These are phyloP conservation scores for Diabrotica balteata DNA, from an alignment of 2,888 invertebrate species.

Conservation along the genomic window DNA sequence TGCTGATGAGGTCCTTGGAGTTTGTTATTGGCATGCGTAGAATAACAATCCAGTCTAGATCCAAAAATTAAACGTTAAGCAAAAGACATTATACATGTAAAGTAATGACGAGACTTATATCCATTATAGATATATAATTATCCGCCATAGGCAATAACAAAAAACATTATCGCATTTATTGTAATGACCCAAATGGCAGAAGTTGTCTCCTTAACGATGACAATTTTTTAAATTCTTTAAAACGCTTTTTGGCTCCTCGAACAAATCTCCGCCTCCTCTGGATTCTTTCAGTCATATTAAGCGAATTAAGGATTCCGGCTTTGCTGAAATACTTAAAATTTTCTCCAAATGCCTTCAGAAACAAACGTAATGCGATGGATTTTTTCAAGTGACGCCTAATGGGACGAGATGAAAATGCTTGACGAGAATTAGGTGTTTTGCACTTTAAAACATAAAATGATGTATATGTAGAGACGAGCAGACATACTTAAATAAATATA, in stretches of 20 bases:
- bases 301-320: slow-evolving; percentile 47
- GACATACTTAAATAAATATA: no score
- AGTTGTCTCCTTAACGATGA: slow-evolving; percentile 53
- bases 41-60: no score
- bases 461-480: no score
- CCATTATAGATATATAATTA: no score
- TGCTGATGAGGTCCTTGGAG: no score
- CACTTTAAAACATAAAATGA: background rate
- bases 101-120: no score
- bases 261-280: slow-evolving; percentile 51
- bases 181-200: slow-evolving; percentile 17
- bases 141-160: no score
- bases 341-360: slow-evolving; percentile 35
- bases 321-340: slow-evolving; percentile 35
- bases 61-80: no score
- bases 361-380: slow-evolving; percentile 40
- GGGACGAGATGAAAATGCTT: slow-evolving; percentile 28
- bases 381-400: slow-evolving; percentile 34
- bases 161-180: background rate
- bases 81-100: no score
- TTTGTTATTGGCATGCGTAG: no score
- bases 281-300: slow-evolving; percentile 48
- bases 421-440: slow-evolving; percentile 19
- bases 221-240: slow-evolving; percentile 58
- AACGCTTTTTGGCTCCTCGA: slow-evolving; percentile 56